Evolutionary conservation across 2,113 vertebrate species (phyloP).

Genomic region (Tapirus terrestris): DNA sequence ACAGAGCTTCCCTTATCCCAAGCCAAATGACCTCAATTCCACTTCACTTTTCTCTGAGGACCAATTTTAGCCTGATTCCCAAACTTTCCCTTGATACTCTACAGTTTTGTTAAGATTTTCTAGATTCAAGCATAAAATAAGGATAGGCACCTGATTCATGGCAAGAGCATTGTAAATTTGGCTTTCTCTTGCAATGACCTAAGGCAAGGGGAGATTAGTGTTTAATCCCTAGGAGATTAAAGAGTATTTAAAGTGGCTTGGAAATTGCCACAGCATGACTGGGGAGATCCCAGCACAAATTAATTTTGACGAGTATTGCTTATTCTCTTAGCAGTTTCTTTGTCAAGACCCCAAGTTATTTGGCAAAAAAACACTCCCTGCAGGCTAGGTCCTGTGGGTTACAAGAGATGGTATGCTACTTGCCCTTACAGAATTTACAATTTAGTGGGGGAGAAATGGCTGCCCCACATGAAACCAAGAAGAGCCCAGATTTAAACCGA

Average conservation of each 20-base stretch:
- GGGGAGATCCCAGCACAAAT: neutral
- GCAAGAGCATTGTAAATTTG: neutral
- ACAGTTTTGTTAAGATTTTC: neutral
- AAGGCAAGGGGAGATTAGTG: neutral
- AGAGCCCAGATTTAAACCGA: neutral
- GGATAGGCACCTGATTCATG: neutral
- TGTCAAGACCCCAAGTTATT: neutral
- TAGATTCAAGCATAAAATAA: neutral
- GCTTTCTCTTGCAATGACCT: neutral
- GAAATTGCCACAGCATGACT: neutral
- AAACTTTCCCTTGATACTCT: neutral
- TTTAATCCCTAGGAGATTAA: neutral
- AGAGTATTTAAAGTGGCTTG: neutral
- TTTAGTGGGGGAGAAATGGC: neutral
- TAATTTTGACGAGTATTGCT: neutral
- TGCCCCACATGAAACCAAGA: neutral
- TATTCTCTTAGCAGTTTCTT: neutral
- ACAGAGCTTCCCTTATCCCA: neutral
- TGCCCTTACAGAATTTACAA: neutral
- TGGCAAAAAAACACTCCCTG: neutral
- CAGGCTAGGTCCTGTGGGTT: neutral
- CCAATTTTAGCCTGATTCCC: neutral
- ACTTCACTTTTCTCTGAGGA: neutral
- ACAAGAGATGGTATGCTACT: neutral
- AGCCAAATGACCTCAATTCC: neutral